Evolutionary conservation across 1,140 invertebrate genomes (phyloP).

Genomic region (Brachionus asplanchnoidis): DNA sequence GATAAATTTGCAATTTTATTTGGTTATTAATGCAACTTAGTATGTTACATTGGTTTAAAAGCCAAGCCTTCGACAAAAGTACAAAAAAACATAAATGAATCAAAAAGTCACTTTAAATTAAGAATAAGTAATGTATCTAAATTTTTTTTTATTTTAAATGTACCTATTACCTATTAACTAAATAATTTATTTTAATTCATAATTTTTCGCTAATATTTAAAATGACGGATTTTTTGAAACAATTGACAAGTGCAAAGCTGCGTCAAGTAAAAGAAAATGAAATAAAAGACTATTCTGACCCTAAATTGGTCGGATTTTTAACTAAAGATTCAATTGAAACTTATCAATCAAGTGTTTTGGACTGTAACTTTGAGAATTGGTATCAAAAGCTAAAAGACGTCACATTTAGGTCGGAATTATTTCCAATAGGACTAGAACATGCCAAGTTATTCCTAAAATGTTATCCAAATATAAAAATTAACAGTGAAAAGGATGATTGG

Average conservation of each 20-base stretch:
- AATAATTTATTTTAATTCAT: too few species aligned
- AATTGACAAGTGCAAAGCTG: neutral
- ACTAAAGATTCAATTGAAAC: conserved; percentile 44
- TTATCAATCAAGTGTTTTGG: conserved; percentile 48
- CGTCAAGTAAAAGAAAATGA: conserved; percentile 41
- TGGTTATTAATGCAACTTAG: too few species aligned
- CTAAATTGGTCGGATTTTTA: conserved; percentile 47
- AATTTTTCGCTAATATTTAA: neutral
- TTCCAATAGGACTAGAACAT: conserved; percentile 45
- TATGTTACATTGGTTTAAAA: too few species aligned
- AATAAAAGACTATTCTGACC: conserved; percentile 48
- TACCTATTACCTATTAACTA: neutral
- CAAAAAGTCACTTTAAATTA: too few species aligned
- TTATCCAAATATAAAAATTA: conserved; percentile 45
- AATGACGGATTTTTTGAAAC: neutral
- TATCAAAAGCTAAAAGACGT: conserved; percentile 46
- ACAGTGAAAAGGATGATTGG: conserved; percentile 44
- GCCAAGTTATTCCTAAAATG: conserved; percentile 46
- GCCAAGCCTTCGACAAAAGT: neutral
- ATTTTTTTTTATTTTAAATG: too few species aligned
- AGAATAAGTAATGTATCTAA: too few species aligned
- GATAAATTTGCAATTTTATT: too few species aligned
- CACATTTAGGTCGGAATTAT: conserved; percentile 47
- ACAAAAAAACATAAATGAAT: too few species aligned
- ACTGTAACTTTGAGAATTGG: conserved; percentile 50